phyloP scores from a whole-genome alignment of 64 coral and sea anemone genomes.

The Actinia equina region DNA sequence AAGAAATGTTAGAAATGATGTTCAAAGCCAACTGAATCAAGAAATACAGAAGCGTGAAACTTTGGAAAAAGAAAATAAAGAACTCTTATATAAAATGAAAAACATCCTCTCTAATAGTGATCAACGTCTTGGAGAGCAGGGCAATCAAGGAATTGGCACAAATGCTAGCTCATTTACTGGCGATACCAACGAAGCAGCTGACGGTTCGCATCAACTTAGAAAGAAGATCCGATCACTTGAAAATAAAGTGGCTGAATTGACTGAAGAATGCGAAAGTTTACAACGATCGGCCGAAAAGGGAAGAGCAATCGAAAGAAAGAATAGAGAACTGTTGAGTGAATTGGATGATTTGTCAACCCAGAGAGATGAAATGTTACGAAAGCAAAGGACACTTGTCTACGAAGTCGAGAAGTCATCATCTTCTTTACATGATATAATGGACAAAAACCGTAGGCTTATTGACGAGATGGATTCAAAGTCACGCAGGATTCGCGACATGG shows the following conservation, averaged over 20 bases:
- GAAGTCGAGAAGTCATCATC: slow-evolving; percentile 67
- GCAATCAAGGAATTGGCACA: slow-evolving; percentile 52
- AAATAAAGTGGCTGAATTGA: slow-evolving; percentile 50
- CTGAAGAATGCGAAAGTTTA: slow-evolving; percentile 37
- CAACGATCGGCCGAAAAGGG: slow-evolving; percentile 60
- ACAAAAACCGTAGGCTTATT: slow-evolving; percentile 69
- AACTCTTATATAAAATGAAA: slow-evolving; percentile 75
- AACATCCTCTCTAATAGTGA: slow-evolving; percentile 43
- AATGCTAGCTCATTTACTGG: neutral
- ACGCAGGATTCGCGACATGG: slow-evolving; percentile 82
- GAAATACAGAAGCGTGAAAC: slow-evolving; percentile 58
- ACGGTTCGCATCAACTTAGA: neutral
- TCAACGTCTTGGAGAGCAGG: slow-evolving; percentile 35
- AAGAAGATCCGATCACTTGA: slow-evolving; percentile 44
- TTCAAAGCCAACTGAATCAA: slow-evolving; percentile 29
- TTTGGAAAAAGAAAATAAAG: slow-evolving; percentile 85
- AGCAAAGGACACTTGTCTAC: slow-evolving; percentile 68
- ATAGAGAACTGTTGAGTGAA: slow-evolving; percentile 69
- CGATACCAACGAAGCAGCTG: neutral
- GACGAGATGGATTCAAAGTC: slow-evolving; percentile 68
- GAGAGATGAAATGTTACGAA: slow-evolving; percentile 64
- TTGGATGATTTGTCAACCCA: slow-evolving; percentile 53
- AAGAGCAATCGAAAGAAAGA: slow-evolving; percentile 71
- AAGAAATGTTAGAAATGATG: neutral
- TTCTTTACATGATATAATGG: slow-evolving; percentile 46